Percentiles rank a stretch among this genome's conserved stretches.
Evolutionary conservation across 2,113 vertebrate genomes (phyloP).

Genomic region (Pterocles orientalis): DNA sequence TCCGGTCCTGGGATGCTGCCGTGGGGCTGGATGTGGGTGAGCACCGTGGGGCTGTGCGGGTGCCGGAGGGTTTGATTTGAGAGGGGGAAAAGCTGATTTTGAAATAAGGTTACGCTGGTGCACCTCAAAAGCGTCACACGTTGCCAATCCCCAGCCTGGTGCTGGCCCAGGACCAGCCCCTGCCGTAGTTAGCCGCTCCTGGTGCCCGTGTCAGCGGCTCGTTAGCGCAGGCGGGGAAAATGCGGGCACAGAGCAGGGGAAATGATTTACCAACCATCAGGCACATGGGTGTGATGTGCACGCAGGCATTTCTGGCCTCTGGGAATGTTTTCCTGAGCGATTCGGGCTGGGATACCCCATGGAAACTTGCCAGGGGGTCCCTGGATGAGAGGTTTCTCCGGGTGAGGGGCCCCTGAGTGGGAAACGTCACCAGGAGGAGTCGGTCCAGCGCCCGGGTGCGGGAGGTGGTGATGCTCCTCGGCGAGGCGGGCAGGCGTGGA

Average conservation of each 20-base stretch:
- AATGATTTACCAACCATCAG: slow-evolving; percentile 38
- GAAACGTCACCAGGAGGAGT: neutral
- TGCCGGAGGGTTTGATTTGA: neutral
- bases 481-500: neutral
- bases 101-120: neutral
- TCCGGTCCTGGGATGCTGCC: fast-evolving
- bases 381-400: neutral
- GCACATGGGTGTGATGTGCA: neutral
- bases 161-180: neutral
- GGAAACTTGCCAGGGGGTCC: neutral
- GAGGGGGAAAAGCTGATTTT: neutral
- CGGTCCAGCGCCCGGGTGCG: fast-evolving
- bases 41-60: fast-evolving
- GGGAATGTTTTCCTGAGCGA: neutral
- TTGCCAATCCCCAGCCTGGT: neutral
- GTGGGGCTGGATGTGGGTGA: neutral
- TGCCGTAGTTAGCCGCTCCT: neutral
- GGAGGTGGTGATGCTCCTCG: neutral
- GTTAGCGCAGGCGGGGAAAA: neutral
- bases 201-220: neutral
- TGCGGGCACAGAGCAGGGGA: neutral
- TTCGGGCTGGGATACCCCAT: neutral
- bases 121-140: neutral
- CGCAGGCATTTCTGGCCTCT: neutral
- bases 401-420: neutral